Evolutionary conservation across 2,888 invertebrate species (phyloP), one percentile per base, ranked within the genome.

Genomic region (Campaea margaritaria): DNA sequence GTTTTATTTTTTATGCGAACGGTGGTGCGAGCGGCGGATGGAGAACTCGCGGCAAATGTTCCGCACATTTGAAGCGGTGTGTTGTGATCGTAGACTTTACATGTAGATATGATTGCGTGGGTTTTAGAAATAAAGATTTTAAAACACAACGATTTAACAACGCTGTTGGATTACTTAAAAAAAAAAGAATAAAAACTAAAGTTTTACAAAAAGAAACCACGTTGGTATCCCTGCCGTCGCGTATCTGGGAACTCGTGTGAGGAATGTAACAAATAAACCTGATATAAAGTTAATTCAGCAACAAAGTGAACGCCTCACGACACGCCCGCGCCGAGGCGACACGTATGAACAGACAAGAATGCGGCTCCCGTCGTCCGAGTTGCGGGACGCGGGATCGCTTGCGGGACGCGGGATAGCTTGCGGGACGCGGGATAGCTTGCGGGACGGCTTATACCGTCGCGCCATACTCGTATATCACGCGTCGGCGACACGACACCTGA

Each of bases 1-100:
- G 55, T 49, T 58, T 62, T 57, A 54, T 62, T 59, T 61, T 48
- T 52, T 28, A 42, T 31, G 42, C 42, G 41, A 42, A 14, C 16
- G 42, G 21, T 16, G 39, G 21, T n/a, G 41, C 34, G 45, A n/a
- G n/a, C n/a, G 15, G 53, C 15, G 27, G 44, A 27, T 14, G 34
- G 50, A 36, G 38, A 21, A 12, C 43, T 31, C 31, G 1, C 31
- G 10, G 1, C 7, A 7, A 31, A 31, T 31, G 31, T 31, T 7
- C 9, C 9, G 31, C 7, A 21, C 21, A 21, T 21, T 21, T 21
- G 21, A 31, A 1, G 31, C 31, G 31, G 4, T 31, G 9, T 31
- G 21, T 31, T 31, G 31, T 31, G 31, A 31, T 31, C 10, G 31
- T 7, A 9, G 31, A 31, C 10, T 31, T 7, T 31, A 31, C 31